A percentile compares a stretch with the other conserved stretches of the same genome.
Conservation (phyloP, 53 echinoderm and acorn worm species). For the Paracentrotus lividus region DNA sequence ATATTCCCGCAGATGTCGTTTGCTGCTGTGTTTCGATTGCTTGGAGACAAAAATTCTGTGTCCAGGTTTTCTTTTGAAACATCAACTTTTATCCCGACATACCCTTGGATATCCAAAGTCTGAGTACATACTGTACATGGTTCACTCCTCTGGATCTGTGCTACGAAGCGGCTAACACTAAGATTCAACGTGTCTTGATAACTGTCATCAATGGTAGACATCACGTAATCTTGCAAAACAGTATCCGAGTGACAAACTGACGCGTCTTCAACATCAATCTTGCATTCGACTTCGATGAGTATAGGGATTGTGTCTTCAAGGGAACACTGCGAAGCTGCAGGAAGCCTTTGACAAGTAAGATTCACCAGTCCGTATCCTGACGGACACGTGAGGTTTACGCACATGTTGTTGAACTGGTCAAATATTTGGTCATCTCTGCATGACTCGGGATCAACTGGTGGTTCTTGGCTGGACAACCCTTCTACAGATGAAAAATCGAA, state of each 20-base stretch:
- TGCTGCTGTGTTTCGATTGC: background rate
- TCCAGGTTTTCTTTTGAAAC: background rate
- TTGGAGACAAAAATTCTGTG: background rate
- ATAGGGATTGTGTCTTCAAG: background rate
- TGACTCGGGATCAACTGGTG: background rate
- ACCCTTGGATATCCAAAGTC: background rate
- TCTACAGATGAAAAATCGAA: constrained; percentile 42
- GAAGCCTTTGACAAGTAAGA: background rate
- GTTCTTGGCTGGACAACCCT: background rate
- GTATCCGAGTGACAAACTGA: background rate
- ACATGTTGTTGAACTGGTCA: background rate
- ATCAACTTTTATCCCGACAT: background rate
- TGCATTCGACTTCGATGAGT: constrained; percentile 12
- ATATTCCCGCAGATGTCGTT: background rate
- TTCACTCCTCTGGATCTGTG: background rate
- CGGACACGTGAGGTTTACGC: constrained; percentile 7
- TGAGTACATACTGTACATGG: background rate
- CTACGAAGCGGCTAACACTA: background rate
- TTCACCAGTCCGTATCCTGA: background rate
- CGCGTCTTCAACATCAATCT: background rate
- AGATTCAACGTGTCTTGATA: background rate
- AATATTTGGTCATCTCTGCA: constrained; percentile 3
- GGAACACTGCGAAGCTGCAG: background rate
- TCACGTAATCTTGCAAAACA: background rate
- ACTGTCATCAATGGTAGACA: background rate